A percentile compares a stretch with the other conserved stretches of the same genome.
Conservation (phyloP, 1,140 invertebrate species). For the Leptopilina boulardi region DNA sequence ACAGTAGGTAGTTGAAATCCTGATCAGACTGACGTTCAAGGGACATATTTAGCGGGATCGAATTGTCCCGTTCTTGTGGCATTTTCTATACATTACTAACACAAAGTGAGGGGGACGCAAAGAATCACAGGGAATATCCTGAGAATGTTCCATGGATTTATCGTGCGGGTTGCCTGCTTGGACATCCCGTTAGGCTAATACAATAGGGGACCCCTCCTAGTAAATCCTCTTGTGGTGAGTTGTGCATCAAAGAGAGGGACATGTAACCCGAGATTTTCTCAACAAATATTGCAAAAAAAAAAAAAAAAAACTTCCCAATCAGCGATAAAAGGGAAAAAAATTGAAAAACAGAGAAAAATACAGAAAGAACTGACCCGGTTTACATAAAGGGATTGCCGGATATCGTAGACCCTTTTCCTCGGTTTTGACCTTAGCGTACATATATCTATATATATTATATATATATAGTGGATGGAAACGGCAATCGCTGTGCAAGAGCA, state of each 20-base stretch:
- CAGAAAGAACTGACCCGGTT: background rate
- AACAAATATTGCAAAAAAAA: too few relatives aligned
- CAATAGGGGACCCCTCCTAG: constrained; percentile 25
- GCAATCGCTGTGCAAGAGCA: constrained; percentile 36
- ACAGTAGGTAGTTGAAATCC: constrained; percentile 30
- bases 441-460: too few relatives aligned
- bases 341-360: background rate
- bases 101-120: background rate
- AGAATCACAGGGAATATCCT: constrained; percentile 13
- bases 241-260: background rate
- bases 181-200: constrained; percentile 29
- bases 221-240: constrained; percentile 12
- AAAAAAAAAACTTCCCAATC: too few relatives aligned
- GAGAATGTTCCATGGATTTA: constrained; percentile 30
- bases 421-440: constrained; percentile 10
- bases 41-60: constrained; percentile 31
- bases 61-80: constrained; percentile 29
- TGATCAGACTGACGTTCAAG: constrained; percentile 28
- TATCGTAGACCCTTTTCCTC: constrained; percentile 18
- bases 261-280: too few relatives aligned
- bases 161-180: constrained; percentile 4
- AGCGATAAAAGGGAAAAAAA: too few relatives aligned
- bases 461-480: background rate
- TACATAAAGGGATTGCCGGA: constrained; percentile 29
- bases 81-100: constrained; percentile 28